Evolutionary conservation across 2,113 vertebrate species (phyloP), one percentile per base, ranked within the genome.

Genomic region (Phrynosoma platyrhinos): DNA sequence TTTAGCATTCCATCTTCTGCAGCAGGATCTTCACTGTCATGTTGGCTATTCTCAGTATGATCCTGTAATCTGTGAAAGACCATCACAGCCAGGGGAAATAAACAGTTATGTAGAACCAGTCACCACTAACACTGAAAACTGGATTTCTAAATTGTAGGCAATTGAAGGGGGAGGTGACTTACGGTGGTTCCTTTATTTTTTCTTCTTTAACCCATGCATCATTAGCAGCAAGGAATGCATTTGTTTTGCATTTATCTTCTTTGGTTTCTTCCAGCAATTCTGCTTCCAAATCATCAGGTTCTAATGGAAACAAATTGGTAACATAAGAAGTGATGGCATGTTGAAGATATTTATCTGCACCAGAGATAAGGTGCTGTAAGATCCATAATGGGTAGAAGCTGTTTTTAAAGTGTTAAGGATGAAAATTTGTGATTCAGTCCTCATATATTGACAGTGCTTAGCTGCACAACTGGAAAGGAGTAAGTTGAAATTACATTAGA

Each of bases 231-330:
- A 89, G 55, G 5, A 97, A 95, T 82, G 93, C 89, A 58, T 88
- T 89, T 12, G 91, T 86, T 88, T 88, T 88, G 27, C 79, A 78
- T n/a, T 82, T 91, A 93, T 84, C 91, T 81, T 88, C 84, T 88
- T 95, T 90, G 12, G 64, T 82, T 90, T 98, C 98, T 86, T 97
- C 97, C 81, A 99, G 94, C 81, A 98, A 58, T 92, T 99, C 93
- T 7, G 94, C 96, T 96, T 99, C 98, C 94, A 99, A 87, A 89
- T 98, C 98, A 90, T 97, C 97, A 94, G 95, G 93, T 88, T 98
- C 98, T 98, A 62, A 90, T 76, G 91, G 93, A 77, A 36, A 85
- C 87, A 47, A 77, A 53, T 83, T 0, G 78, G 47, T 64, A 36
- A 87, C 0, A 42, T 55, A 75, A 86, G 68, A 40, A 42, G 25